These are phyloP conservation scores for Heliothis virescens DNA, from an alignment of 1,140 invertebrate species.

Conservation along the genomic window DNA sequence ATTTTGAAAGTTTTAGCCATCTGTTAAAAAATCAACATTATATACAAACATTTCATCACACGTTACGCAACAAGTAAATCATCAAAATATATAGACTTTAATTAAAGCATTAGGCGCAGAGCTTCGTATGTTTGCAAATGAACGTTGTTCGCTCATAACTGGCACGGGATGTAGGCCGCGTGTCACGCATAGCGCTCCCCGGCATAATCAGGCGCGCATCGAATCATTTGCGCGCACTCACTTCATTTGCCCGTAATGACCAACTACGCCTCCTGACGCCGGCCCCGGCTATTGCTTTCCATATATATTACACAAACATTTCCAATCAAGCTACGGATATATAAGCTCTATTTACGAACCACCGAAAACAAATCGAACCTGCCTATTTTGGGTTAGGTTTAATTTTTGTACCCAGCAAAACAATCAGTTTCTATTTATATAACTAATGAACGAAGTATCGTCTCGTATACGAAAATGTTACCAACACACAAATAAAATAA, in stretches of 20 bases:
- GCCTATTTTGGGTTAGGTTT: conserved; percentile 6
- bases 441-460: conserved; percentile 6
- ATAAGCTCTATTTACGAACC: not conserved
- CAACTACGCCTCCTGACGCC: conserved; percentile 35
- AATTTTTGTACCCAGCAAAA: conserved; percentile 8
- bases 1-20: too few species aligned
- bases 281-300: conserved; percentile 41
- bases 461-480: conserved; percentile 24
- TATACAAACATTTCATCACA: too few species aligned
- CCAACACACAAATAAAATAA: conserved; percentile 54
- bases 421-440: conserved; percentile 16
- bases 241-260: conserved; percentile 63
- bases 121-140: conserved; percentile 18
- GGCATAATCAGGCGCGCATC: conserved; percentile 54
- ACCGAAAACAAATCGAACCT: conserved; percentile 11
- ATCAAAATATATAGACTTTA: conserved; percentile 2
- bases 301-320: conserved; percentile 58
- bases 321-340: not conserved
- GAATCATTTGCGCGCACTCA: conserved; percentile 57
- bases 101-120: conserved; percentile 25
- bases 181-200: conserved; percentile 31
- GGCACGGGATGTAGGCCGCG: conserved; percentile 9
- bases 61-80: conserved; percentile 15
- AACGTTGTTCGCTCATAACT: conserved; percentile 32
- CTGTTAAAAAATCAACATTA: too few species aligned